Conservation (phyloP, 2,113 vertebrate species). For the Plectropomus leopardus region DNA sequence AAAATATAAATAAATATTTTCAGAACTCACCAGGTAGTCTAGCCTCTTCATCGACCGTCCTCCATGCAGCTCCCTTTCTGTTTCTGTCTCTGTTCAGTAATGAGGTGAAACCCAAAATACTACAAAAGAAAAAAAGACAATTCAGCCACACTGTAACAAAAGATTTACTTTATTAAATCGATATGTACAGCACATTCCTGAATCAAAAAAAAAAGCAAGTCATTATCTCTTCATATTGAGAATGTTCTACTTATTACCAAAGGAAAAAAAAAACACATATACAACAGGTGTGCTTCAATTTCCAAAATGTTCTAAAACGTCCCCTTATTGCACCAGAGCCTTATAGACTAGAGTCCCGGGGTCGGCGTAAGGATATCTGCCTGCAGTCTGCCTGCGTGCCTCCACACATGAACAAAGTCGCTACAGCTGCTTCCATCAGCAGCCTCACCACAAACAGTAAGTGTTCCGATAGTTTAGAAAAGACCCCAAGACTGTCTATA, state of each 20-base stretch:
- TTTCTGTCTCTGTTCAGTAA: too few relatives aligned
- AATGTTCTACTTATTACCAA: neutral
- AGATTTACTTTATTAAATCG: constrained; percentile 70
- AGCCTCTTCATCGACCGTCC: too few relatives aligned
- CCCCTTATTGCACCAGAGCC: constrained; percentile 63
- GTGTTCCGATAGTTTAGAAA: constrained; percentile 38
- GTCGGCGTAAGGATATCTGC: neutral
- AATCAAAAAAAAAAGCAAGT: constrained; percentile 57
- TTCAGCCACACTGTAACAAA: constrained; percentile 47
- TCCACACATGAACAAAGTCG: constrained; percentile 27
- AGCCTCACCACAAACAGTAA: constrained; percentile 19
- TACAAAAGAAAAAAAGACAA: too few relatives aligned
- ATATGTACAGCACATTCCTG: constrained; percentile 73
- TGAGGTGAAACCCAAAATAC: too few relatives aligned
- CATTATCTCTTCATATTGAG: constrained; percentile 28
- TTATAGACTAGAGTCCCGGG: constrained; percentile 29
- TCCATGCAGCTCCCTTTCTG: too few relatives aligned
- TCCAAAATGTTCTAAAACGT: constrained; percentile 35
- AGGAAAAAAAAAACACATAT: neutral
- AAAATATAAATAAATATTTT: too few relatives aligned
- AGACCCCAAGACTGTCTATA: neutral
- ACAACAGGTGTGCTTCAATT: constrained; percentile 62
- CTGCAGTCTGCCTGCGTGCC: neutral
- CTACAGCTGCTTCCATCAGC: constrained; percentile 15
- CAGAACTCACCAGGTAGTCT: too few relatives aligned